A percentile compares a stretch with the other conserved stretches of the same genome.
Evolutionary conservation across 2,888 invertebrate genomes (phyloP).

Genomic region (Melanostoma mellinum): DNA sequence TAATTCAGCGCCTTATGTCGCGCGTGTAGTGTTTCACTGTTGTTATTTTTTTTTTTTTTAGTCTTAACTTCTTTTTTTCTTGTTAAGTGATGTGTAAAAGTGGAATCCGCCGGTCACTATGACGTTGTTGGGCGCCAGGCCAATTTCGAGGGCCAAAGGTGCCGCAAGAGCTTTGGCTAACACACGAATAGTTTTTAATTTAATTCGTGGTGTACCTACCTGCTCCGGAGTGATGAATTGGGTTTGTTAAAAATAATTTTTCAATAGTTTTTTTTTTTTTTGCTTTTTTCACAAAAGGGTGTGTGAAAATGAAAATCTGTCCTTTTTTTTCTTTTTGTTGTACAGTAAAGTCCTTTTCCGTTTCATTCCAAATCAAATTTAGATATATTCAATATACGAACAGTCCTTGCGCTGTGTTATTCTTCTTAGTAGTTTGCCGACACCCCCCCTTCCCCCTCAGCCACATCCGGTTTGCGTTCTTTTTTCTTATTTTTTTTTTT

Average conservation of each 20-base stretch:
- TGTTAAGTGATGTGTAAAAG: slow-evolving; percentile 63
- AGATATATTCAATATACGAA: slow-evolving; percentile 54
- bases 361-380: slow-evolving; percentile 58
- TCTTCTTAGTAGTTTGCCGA: slow-evolving; percentile 41
- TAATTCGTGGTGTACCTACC: slow-evolving; percentile 34
- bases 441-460: slow-evolving; percentile 1
- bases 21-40: slow-evolving; percentile 60
- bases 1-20: slow-evolving; percentile 65
- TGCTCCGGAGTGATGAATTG: slow-evolving; percentile 36
- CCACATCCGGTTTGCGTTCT: slow-evolving; percentile 58
- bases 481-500: slow-evolving; percentile 12
- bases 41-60: slow-evolving; percentile 28
- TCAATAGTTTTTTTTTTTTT: slow-evolving; percentile 3
- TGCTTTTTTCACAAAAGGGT: slow-evolving; percentile 48
- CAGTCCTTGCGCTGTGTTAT: slow-evolving; percentile 62
- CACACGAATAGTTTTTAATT: slow-evolving; percentile 36
- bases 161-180: slow-evolving; percentile 40
- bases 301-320: slow-evolving; percentile 37
- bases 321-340: slow-evolving; percentile 36
- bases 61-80: slow-evolving; percentile 17
- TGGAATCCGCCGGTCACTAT: slow-evolving; percentile 62
- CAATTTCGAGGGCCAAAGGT: slow-evolving; percentile 52
- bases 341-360: slow-evolving; percentile 43
- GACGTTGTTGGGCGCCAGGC: slow-evolving; percentile 65
- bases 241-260: slow-evolving; percentile 51